A percentile compares a stretch with the other conserved stretches of the same genome.
Evolutionary conservation across 1,140 invertebrate genomes (phyloP).

Genomic region (Saccostrea glomerata): DNA sequence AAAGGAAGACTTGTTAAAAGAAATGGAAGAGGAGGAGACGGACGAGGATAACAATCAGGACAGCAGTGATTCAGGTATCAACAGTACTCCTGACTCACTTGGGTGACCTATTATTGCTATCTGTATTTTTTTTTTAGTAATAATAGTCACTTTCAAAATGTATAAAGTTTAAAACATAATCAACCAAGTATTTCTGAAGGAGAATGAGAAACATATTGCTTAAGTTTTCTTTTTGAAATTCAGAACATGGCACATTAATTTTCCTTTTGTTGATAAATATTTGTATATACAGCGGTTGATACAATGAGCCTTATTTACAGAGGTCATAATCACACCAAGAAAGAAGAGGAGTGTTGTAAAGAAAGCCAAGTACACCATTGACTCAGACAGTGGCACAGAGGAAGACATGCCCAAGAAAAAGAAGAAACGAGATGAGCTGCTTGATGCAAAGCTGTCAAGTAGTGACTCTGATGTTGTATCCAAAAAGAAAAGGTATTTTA

Average conservation of each 20-base stretch:
- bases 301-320: slow-evolving; percentile 7
- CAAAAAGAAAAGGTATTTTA: slow-evolving; percentile 40
- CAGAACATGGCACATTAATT: no score
- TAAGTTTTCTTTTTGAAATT: no score
- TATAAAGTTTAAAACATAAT: no score
- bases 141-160: no score
- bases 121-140: no score
- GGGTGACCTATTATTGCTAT: no score
- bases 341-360: slow-evolving; percentile 25
- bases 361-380: slow-evolving; percentile 40
- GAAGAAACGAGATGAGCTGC: slow-evolving; percentile 33
- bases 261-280: background rate
- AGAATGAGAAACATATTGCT: no score
- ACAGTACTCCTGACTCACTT: no score
- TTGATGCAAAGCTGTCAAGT: slow-evolving; percentile 63
- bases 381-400: slow-evolving; percentile 38
- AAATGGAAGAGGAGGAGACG: slow-evolving; percentile 18
- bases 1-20: slow-evolving; percentile 36
- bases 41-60: slow-evolving; percentile 29
- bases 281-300: background rate
- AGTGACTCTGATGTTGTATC: slow-evolving; percentile 58
- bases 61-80: slow-evolving; percentile 46
- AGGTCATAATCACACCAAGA: slow-evolving; percentile 47
- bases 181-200: no score
- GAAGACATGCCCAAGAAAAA: slow-evolving; percentile 59